These are phyloP conservation scores for Lasioglossum malachurum DNA, from an alignment of 2,888 invertebrate genomes.

Conservation along the genomic window DNA sequence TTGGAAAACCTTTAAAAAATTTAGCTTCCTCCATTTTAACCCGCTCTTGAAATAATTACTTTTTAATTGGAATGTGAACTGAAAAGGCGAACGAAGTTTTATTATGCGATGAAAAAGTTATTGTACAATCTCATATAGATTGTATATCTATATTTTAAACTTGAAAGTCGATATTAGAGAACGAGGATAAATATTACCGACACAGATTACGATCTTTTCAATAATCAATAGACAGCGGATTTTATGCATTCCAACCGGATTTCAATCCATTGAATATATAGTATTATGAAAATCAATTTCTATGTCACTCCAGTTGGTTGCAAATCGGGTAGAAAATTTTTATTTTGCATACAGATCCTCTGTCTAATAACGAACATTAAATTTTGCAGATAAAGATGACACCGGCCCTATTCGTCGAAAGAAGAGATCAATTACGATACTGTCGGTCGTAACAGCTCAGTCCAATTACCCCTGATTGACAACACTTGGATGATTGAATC, in stretches of 20 bases:
- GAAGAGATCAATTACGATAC: slow-evolving; percentile 9
- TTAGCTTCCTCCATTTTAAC: not conserved
- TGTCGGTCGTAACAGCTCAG: not conserved
- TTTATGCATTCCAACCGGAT: no score
- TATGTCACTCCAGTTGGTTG: no score
- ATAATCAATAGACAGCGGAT: not conserved
- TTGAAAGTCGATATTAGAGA: not conserved
- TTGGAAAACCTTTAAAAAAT: not conserved
- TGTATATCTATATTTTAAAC: not conserved
- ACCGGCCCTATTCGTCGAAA: not conserved
- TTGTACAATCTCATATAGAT: not conserved
- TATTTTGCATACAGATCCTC: no score
- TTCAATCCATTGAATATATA: no score
- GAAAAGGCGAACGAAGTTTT: not conserved
- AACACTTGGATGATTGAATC: not conserved
- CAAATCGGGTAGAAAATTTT: no score
- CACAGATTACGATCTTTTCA: not conserved
- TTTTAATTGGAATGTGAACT: not conserved
- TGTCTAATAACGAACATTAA: not conserved
- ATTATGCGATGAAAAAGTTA: not conserved
- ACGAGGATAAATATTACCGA: no score
- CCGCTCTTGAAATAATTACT: not conserved
- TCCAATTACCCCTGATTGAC: not conserved
- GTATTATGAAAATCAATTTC: no score
- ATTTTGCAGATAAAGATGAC: not conserved